Conservation (phyloP, 2,113 vertebrate genomes). For the Pachyramphus minor region DNA sequence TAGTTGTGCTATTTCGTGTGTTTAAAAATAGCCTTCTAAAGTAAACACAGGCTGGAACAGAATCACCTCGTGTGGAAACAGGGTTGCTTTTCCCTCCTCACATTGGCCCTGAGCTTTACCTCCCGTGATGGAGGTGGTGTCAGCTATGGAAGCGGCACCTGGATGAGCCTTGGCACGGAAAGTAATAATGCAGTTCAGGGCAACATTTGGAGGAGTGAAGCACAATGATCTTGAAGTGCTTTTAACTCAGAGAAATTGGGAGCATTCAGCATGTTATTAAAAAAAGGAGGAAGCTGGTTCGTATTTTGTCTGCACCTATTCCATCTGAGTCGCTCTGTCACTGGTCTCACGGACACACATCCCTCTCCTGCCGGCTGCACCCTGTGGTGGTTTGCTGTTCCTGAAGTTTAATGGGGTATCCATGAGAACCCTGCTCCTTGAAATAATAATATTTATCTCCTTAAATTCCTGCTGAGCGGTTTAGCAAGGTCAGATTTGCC, state of each 20-base stretch:
- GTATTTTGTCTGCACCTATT: background rate
- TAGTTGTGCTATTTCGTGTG: background rate
- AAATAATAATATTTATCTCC: background rate
- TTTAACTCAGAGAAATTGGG: background rate
- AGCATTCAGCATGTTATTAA: background rate
- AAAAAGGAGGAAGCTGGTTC: background rate
- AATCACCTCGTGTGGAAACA: background rate
- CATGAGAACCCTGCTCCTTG: background rate
- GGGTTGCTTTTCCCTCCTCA: background rate
- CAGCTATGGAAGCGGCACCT: background rate
- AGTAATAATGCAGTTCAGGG: background rate
- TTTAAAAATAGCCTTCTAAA: background rate
- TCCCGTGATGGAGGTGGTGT: background rate
- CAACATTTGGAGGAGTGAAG: background rate
- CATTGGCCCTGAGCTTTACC: background rate
- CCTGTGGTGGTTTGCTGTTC: accelerated
- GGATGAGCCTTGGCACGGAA: background rate
- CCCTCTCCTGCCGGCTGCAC: background rate
- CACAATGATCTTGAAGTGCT: background rate
- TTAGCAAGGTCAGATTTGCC: background rate
- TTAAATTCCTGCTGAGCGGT: background rate
- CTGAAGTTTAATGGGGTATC: background rate
- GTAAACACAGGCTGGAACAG: background rate
- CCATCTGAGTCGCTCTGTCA: background rate
- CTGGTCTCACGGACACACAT: background rate